Evolutionary conservation across 1,140 invertebrate species (phyloP), one percentile per base, ranked within the genome.

Genomic region (Lordiphosa mommai): DNA sequence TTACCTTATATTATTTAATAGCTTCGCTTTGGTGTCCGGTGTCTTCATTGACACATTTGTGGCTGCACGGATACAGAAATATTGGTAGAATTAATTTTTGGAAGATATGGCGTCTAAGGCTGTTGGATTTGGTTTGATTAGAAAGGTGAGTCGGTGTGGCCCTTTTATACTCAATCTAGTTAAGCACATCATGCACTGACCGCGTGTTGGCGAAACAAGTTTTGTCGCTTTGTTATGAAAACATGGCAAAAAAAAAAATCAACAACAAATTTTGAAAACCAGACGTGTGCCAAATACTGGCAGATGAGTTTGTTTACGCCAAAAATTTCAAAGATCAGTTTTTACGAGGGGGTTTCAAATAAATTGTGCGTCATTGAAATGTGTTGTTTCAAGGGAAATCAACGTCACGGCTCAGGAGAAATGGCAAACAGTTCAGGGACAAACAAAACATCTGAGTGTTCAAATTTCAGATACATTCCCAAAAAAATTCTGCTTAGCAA

Each of bases 1-100:
- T 76, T n/a, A 88, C 86, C 86, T 88, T 67, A 88, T 59, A 73
- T 88, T 88, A 74, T 77, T 61, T 38, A 88, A 51, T 40, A 88
- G 60, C 50, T 88, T 88, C 29, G 80, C 72, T 76, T 88, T 88
- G 44, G 86, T 85, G 61, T 88, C 86, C 64, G 86, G 86, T 86
- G 84, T 85, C 79, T 64, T 85, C 86, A 88, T 88, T 88, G 86
- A 88, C 86, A 88, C 86, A 88, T 80, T 63, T 66, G 60, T 43
- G 72, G 56, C 20, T 55, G 4, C 29, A 76, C 76, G 27, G 57
- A 34, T 13, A 51, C 12, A 30, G 6, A 51, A 77, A 61, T 48
- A 57, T 41, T 17, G 9, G 8, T 7, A 14, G 12, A 20, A 64
- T 47, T 34, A 13, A 12, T 32, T 47, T 10, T 9, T 33, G 29